Evolutionary conservation across 2,888 invertebrate species (phyloP).

Genomic region (Megamerina dolium): DNA sequence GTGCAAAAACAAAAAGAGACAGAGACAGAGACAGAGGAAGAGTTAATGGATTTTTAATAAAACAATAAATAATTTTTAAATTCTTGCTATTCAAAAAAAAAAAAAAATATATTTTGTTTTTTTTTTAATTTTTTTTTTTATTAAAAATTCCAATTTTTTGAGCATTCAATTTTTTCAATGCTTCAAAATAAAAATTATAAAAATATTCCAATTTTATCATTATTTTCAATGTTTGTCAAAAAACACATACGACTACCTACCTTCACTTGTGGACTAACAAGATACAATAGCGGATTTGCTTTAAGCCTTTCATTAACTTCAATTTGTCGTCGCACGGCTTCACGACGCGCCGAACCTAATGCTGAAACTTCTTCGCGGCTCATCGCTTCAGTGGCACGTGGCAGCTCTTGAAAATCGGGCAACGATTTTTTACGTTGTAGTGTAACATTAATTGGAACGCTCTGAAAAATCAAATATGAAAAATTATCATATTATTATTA

Average conservation of each 20-base stretch:
- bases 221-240: too few relatives aligned
- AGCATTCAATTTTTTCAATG: too few relatives aligned
- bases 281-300: constrained; percentile 90
- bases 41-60: too few relatives aligned
- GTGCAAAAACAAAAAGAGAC: constrained; percentile 10
- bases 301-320: constrained; percentile 87
- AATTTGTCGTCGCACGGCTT: constrained; percentile 85
- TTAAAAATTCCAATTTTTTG: too few relatives aligned
- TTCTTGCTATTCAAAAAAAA: too few relatives aligned
- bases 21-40: constrained; percentile 1
- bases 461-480: constrained; percentile 53
- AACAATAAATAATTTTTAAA: not conserved
- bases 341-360: constrained; percentile 87
- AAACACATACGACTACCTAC: constrained; percentile 55
- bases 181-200: too few relatives aligned
- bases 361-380: constrained; percentile 92
- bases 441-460: constrained; percentile 69
- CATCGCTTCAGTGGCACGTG: constrained; percentile 75
- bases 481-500: constrained; percentile 9
- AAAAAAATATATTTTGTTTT: too few relatives aligned
- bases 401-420: constrained; percentile 86
- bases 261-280: constrained; percentile 96
- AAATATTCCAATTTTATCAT: not conserved
- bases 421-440: constrained; percentile 93
- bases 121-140: too few relatives aligned